Conservation (phyloP, 2,888 invertebrate species). For the Eupithecia dodoneata region DNA sequence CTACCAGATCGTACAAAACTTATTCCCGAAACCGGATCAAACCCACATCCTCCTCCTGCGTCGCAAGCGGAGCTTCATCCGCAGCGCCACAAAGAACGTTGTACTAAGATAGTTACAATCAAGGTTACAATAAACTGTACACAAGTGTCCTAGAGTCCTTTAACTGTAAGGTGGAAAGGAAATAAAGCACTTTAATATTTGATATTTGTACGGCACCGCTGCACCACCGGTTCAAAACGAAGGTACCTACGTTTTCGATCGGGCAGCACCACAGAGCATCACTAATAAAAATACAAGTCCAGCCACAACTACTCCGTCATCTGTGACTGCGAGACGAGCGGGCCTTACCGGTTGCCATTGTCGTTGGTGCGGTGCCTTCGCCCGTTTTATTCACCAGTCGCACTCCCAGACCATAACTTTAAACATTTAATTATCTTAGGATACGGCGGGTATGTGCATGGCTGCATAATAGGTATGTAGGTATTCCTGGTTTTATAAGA, state of each 20-base stretch:
- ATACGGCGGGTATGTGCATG: slow-evolving; percentile 6
- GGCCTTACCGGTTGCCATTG: slow-evolving; percentile 68
- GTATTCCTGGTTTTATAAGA: background rate
- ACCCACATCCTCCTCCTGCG: background rate
- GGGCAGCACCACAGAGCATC: background rate
- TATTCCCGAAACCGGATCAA: background rate
- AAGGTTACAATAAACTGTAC: too few relatives aligned
- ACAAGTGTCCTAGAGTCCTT: too few relatives aligned
- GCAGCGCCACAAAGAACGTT: background rate
- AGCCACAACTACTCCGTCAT: slow-evolving; percentile 10
- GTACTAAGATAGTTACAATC: background rate
- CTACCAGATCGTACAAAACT: background rate
- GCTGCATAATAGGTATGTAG: background rate
- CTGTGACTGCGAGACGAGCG: slow-evolving; percentile 45
- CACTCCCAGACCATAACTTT: slow-evolving; percentile 37
- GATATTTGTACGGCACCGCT: too few relatives aligned
- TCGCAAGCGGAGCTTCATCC: background rate
- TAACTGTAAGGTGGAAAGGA: too few relatives aligned
- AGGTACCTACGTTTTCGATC: background rate
- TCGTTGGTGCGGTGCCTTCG: slow-evolving; percentile 21
- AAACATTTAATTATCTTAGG: slow-evolving; percentile 31
- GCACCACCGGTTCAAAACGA: background rate
- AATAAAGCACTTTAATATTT: too few relatives aligned
- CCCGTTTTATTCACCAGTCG: slow-evolving; percentile 31
- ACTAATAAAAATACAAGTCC: slow-evolving; percentile 19